Base-by-base conservation (phyloP, 2,797 vertebrate genomes). In the Hydrophis major region DNA sequence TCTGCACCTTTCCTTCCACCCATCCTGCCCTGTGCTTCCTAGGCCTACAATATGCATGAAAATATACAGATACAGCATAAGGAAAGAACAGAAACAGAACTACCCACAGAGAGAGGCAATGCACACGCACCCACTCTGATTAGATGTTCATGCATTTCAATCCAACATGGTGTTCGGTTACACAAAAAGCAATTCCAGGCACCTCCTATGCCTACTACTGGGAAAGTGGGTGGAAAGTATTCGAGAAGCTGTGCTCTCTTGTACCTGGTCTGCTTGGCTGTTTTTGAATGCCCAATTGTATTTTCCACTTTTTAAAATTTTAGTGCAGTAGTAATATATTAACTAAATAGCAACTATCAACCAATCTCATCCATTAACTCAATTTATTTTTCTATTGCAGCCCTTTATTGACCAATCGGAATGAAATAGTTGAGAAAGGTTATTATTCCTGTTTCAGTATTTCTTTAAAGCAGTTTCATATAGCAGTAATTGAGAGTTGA, bases 381-480 rank as follows among this genome's bases (percentile, higher is more conserved):
- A 25, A 89, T 59, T 3, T 91, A 89, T 91, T 0, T 66, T 91
- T 87, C 61, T 53, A 4, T 59, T 83, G 59, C 8, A 83, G 93
- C 8, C 91, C 93, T 96, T 94, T 89, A 93, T 93, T 86, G 74
- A 87, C 32, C 92, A 95, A n/a, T 14, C 90, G 89, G 53, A 60
- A 94, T 1, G 0, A 28, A 89, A 95, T 55, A 89, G 66, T 61
- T 57, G 96, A 96, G 50, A 87, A 94, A 94, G 95, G 90, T 95
- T 94, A 95, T 97, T 95, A 47, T 6, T 94, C 97, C 97, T 97
- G 96, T 97, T 97, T 97, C 97, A 97, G 92, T 96, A 96, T 97
- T 97, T 98, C 97, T 97, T 97, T 96, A 95, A 96, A 96, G 96
- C 96, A 97, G 96, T 97, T 97, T 96, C 95, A 93, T 96, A 95